Percentiles rank a stretch among this genome's conserved stretches.
Evolutionary conservation across 2,888 invertebrate genomes (phyloP).

Genomic region (Drosophila rellima): DNA sequence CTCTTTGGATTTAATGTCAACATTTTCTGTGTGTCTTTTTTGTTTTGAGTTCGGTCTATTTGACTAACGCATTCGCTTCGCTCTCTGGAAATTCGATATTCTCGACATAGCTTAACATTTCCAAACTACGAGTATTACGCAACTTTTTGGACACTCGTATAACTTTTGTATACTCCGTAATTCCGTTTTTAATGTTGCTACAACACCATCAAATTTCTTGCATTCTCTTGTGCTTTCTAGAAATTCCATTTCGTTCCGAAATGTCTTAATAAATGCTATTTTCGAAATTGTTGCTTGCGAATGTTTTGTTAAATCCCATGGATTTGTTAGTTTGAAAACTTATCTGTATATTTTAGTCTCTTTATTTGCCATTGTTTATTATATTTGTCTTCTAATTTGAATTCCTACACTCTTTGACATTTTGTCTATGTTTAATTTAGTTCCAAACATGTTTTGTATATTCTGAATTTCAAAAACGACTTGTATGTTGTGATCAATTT

Average conservation of each 20-base stretch:
- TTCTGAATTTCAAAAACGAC: background rate
- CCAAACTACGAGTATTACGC: background rate
- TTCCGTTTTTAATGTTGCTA: background rate
- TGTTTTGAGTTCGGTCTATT: constrained; percentile 27
- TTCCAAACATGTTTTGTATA: background rate
- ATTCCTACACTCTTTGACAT: background rate
- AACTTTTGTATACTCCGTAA: background rate
- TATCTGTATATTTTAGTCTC: background rate
- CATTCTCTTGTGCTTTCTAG: background rate
- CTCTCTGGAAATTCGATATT: background rate
- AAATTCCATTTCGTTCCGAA: background rate
- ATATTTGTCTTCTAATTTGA: background rate
- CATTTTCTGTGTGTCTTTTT: constrained; percentile 5
- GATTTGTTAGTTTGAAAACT: background rate
- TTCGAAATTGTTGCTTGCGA: background rate
- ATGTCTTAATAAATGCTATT: background rate
- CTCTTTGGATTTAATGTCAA: constrained; percentile 49
- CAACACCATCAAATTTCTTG: background rate
- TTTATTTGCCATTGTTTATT: background rate
- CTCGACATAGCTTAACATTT: background rate
- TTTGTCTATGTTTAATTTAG: background rate
- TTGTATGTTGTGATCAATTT: background rate
- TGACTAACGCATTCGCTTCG: constrained; percentile 23
- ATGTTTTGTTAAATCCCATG: no score
- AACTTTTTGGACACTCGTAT: background rate